Base-by-base conservation (phyloP, 2,113 vertebrate genomes). In the Carassius carassius region DNA sequence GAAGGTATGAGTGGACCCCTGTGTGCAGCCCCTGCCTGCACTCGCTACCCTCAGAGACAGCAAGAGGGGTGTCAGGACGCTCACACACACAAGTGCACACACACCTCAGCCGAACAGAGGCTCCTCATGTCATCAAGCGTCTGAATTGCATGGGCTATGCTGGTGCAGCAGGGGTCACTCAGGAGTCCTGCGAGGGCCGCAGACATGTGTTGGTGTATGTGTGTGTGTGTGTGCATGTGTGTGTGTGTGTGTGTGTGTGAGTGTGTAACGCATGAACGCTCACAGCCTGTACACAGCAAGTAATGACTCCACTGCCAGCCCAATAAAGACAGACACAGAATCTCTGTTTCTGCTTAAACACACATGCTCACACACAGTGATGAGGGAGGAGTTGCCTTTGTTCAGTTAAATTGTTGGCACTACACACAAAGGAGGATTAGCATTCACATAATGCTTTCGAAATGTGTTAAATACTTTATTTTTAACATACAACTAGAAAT, bases 81-180 rank as follows among this genome's bases (percentile, higher is more conserved):
- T 2, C 47, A 54, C 19, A 62, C 60, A 75, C 60, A 1, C 12
- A 70, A 25, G 19, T 16, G 32, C 32, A 17, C 82, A 77, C 62
- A 44, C 10, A 0, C 41, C 41, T 44, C 41, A 10, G 41, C 41
- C 37, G 7, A 41, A 41, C 37, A 10, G 37, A 41, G 37, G 19
- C 35, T 25, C 14, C 87, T 90, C 90, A 91, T 92, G 92, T 94
- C 93, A 94, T 94, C 93, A 92, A 87, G 86, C 92, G 91, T 87
- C 90, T 92, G 91, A 91, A 94, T 91, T 95, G 94, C 92, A 94
- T 91, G 92, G 92, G 91, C 92, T 89, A 91, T 89, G 91, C 90
- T 89, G 92, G 91, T 94, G 92, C 94, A 95, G 94, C 91, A 94
- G 95, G 94, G 94, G 94, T 95, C 95, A 95, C 92, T 94, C 78